phyloP scores from a whole-genome alignment of 1,140 invertebrate genomes.

The Ephestia elutella region DNA sequence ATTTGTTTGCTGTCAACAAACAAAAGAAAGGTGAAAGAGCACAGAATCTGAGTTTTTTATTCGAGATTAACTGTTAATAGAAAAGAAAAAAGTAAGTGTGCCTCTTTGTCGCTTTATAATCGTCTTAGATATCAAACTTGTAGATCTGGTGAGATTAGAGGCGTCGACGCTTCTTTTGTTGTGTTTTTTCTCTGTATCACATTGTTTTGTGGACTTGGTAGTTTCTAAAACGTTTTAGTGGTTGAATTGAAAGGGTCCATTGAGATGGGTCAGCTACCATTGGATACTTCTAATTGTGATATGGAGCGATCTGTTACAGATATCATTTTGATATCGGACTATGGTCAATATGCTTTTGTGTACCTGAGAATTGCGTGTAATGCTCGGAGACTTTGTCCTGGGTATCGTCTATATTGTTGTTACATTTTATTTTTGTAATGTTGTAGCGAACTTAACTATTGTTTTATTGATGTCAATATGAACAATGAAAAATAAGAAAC shows the following conservation, averaged over 20 bases:
- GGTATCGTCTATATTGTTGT: no score
- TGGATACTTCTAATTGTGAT: constrained; percentile 37
- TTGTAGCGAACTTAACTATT: no score
- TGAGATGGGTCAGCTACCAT: constrained; percentile 33
- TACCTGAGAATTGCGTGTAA: constrained; percentile 8
- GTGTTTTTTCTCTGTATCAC: constrained; percentile 36
- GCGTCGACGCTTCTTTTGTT: constrained; percentile 40
- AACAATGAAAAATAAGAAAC: no score
- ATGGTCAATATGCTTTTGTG: constrained; percentile 16
- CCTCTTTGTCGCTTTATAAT: constrained; percentile 56
- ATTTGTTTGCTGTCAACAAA: constrained; percentile 72
- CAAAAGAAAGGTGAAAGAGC: constrained; percentile 61
- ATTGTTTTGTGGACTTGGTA: constrained; percentile 39
- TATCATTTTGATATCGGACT: constrained; percentile 19
- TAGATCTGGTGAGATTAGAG: constrained; percentile 46
- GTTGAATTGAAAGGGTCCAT: constrained; percentile 57
- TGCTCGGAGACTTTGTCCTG: constrained; percentile 9
- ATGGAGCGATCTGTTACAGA: constrained; percentile 41
- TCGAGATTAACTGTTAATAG: constrained; percentile 62
- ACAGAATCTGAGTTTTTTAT: constrained; percentile 42
- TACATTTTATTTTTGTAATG: constrained; percentile 10
- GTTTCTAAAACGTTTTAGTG: constrained; percentile 55
- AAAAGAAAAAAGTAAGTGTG: constrained; percentile 49
- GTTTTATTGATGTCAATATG: no score
- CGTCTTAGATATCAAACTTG: constrained; percentile 56